Conservation (phyloP, 2,113 vertebrate species). For the Petromus typicus region DNA sequence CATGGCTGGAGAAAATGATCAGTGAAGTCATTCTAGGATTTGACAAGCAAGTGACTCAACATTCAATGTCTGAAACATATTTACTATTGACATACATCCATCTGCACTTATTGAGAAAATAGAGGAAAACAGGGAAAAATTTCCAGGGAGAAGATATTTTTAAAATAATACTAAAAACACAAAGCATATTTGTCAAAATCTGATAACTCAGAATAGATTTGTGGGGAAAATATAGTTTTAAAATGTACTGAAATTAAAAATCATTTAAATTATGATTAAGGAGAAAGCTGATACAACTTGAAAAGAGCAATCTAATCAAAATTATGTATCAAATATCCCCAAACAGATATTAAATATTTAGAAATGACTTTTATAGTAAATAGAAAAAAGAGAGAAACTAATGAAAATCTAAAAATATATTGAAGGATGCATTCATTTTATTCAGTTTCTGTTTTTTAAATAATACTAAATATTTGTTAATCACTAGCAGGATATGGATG, state of each 20-base stretch:
- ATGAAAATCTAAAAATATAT: not conserved
- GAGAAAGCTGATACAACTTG: not conserved
- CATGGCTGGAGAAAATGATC: slow-evolving; percentile 73
- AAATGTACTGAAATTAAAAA: slow-evolving; percentile 83
- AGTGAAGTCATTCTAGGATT: slow-evolving; percentile 74
- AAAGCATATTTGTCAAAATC: slow-evolving; percentile 81
- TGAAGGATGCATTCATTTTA: not conserved
- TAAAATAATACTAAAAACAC: slow-evolving; percentile 64
- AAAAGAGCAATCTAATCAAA: slow-evolving; percentile 12
- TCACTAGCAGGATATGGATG: not conserved
- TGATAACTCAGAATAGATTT: slow-evolving; percentile 80
- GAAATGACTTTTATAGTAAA: not conserved
- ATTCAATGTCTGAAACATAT: not conserved
- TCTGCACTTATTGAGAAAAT: slow-evolving; percentile 60
- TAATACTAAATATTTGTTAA: not conserved
- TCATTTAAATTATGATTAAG: slow-evolving; percentile 63
- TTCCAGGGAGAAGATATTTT: slow-evolving; percentile 66
- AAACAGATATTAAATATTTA: not conserved
- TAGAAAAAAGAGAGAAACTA: not conserved
- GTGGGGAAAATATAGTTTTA: slow-evolving; percentile 81
- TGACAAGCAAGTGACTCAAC: slow-evolving; percentile 56
- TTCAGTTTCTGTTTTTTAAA: not conserved
- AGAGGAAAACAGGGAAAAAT: slow-evolving; percentile 38
- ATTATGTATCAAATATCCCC: slow-evolving; percentile 57
- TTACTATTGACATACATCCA: slow-evolving; percentile 66